A percentile compares a stretch with the other conserved stretches of the same genome.
These are phyloP conservation scores for Formica selysi DNA, from an alignment of 1,140 invertebrate genomes.

Conservation along the genomic window DNA sequence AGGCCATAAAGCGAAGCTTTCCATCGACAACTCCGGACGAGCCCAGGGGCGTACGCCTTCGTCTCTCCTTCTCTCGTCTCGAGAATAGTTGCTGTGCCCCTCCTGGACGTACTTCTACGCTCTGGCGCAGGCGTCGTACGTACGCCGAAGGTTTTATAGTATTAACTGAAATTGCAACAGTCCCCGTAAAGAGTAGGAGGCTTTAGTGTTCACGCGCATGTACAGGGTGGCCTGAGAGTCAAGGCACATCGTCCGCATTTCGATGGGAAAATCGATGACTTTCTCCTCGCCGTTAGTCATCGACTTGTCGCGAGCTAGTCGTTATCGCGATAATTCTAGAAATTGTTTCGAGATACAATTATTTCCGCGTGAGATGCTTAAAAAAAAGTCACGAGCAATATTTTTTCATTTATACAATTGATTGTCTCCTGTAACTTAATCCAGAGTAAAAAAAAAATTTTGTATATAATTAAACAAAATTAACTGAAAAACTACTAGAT, in stretches of 20 bases:
- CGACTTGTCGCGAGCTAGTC: not conserved
- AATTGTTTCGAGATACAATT: not conserved
- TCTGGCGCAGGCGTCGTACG: constrained; percentile 58
- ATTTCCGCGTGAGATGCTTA: no score
- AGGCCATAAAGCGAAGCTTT: constrained; percentile 69
- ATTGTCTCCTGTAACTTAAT: not conserved
- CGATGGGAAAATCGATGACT: constrained; percentile 31
- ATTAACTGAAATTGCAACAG: constrained; percentile 83
- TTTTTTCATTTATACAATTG: not conserved
- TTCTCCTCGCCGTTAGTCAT: constrained; percentile 25
- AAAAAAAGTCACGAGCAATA: not conserved
- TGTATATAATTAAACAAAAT: not conserved
- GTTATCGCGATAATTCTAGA: not conserved
- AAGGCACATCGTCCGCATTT: constrained; percentile 23
- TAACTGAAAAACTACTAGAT: not conserved
- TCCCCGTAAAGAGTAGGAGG: constrained; percentile 76
- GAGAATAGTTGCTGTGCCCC: constrained; percentile 34
- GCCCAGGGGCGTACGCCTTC: constrained; percentile 43
- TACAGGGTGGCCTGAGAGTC: constrained; percentile 63
- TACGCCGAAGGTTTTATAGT: constrained; percentile 81
- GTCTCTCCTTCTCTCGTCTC: constrained; percentile 21
- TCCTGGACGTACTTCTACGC: constrained; percentile 38
- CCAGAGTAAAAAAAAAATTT: not conserved
- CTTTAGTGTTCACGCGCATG: constrained; percentile 58
- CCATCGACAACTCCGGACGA: constrained; percentile 70